Evolutionary conservation across 2,888 invertebrate genomes (phyloP).

Genomic region (Apamea anceps): DNA sequence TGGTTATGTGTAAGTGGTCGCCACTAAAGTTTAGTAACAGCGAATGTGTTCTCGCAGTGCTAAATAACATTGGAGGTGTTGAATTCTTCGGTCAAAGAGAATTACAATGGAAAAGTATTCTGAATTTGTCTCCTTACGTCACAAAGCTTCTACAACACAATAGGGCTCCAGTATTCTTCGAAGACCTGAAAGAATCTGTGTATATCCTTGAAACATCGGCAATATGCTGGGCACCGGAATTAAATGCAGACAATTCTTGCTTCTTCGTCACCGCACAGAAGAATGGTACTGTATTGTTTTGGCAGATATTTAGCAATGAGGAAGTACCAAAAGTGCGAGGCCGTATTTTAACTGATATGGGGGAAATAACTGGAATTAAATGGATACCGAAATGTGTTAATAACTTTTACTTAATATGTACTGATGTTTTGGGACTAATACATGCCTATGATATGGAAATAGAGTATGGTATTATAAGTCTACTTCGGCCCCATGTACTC

Average conservation of each 20-base stretch:
- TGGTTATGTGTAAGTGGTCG: conserved; percentile 78
- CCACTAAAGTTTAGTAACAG: conserved; percentile 73
- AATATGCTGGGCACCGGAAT: conserved; percentile 78
- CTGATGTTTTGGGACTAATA: conserved; percentile 78
- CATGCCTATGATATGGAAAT: conserved; percentile 70
- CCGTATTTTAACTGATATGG: conserved; percentile 63
- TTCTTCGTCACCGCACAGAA: conserved; percentile 83
- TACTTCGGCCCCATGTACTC: conserved; percentile 63
- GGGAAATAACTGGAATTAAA: conserved; percentile 74
- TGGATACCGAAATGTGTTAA: conserved; percentile 75
- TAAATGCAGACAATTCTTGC: conserved; percentile 72
- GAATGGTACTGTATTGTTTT: conserved; percentile 78
- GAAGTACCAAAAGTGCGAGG: conserved; percentile 64
- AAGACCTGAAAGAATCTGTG: conserved; percentile 74
- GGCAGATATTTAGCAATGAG: conserved; percentile 71
- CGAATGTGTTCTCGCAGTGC: conserved; percentile 75
- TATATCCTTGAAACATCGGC: conserved; percentile 75
- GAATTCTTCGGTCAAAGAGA: conserved; percentile 72
- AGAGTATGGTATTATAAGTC: conserved; percentile 63
- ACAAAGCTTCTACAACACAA: conserved; percentile 61
- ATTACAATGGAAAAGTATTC: conserved; percentile 71
- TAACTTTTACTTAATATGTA: conserved; percentile 73
- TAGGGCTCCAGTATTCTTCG: conserved; percentile 63
- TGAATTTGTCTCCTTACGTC: conserved; percentile 75
- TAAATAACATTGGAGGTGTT: conserved; percentile 83